Conservation (phyloP, 2,113 vertebrate genomes). For the Lynx canadensis region DNA sequence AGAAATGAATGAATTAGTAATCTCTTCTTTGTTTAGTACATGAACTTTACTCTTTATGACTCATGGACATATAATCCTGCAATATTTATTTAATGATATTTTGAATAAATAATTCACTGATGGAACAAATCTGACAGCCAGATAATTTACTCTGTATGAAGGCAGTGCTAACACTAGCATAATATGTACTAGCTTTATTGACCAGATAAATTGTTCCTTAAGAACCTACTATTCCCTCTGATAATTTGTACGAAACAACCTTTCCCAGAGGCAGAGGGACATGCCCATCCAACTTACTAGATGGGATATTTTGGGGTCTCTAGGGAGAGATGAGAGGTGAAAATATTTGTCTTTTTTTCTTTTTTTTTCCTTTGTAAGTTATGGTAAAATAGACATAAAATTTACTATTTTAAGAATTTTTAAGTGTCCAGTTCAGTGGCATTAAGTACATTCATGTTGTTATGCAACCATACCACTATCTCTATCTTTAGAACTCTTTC, state of each 20-base stretch:
- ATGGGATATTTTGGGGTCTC: neutral
- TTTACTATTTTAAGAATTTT: neutral
- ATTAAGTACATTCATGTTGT: neutral
- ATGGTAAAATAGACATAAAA: neutral
- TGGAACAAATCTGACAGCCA: slow-evolving; percentile 40
- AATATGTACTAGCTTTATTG: neutral
- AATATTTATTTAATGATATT: slow-evolving; percentile 68
- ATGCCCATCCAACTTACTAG: neutral
- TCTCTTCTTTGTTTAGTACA: slow-evolving; percentile 36
- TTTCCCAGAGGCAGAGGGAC: neutral
- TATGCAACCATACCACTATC: neutral
- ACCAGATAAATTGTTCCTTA: neutral
- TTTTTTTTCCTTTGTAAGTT: neutral
- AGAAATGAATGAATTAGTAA: slow-evolving; percentile 8
- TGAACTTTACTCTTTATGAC: slow-evolving; percentile 40
- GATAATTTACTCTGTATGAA: slow-evolving; percentile 13
- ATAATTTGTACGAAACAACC: neutral
- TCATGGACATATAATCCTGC: slow-evolving; percentile 46
- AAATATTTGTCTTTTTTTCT: slow-evolving; percentile 14
- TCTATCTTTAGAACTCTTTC: neutral
- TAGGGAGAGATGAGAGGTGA: neutral
- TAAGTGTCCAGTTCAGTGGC: neutral
- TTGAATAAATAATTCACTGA: slow-evolving; percentile 56
- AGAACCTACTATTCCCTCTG: neutral
- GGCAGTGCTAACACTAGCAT: neutral